Evolutionary conservation across 2,797 vertebrate genomes (phyloP), one percentile per base, ranked within the genome.

Genomic region (Remorina albescens): DNA sequence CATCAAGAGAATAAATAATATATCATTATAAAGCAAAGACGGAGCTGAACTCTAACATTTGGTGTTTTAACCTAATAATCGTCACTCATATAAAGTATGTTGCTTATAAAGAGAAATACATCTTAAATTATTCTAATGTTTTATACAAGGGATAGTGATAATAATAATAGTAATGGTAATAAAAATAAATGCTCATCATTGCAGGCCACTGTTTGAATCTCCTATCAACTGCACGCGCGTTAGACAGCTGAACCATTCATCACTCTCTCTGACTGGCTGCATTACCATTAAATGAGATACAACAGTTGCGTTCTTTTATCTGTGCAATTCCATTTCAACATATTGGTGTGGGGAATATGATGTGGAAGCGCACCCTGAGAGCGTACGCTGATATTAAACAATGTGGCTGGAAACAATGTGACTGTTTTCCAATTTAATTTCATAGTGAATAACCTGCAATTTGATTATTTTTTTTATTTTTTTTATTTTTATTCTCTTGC

Each of bases 361-460:
- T 87, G 91, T 80, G 80, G 83, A 81, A 62, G 86, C 89, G 86
- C 89, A 83, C 82, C 76, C 84, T 67, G 86, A 83, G 63, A 88
- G 85, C 85, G 53, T 89, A 89, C 87, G 71, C 90, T 82, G 86
- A 91, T 91, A 93, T 93, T 92, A 91, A 94, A 93, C 92, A 94
- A 93, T 90, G 88, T 69, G 82, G 71, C 77, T 82, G 88, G 88
- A 93, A 92, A 92, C 83, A 82, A 84, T 84, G 80, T 76, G 82
- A 84, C 88, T 91, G 88, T 89, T 93, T 91, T 91, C 86, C 88
- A 90, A 89, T 93, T 94, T 93, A 91, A 93, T 94, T 94, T 94
- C 87, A 89, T 89, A 91, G 87, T 91, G 88, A 94, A 91, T 94
- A 93, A 94, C 92, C 91, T 91, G 91, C 58, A 9, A 84, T 83